Evolutionary conservation across 2,888 invertebrate species (phyloP), one percentile per base, ranked within the genome.

Genomic region (Callimorpha dominula): DNA sequence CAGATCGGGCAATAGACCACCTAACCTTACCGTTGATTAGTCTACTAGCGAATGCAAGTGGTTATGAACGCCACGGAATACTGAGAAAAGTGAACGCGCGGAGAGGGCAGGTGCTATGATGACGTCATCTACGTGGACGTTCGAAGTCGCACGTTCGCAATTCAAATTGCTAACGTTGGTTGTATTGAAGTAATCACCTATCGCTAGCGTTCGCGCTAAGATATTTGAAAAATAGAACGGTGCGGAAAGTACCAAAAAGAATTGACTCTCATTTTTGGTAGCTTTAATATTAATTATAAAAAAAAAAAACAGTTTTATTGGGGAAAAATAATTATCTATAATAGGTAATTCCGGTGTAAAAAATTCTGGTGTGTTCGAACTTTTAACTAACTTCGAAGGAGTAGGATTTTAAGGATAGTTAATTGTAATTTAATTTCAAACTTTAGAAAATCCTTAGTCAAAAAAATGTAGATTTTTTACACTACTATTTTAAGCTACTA

Each of bases 81-180:
- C 50, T 40, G 0, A 50, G 20, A 54, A 67, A n/a, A 62, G 62
- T 62, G 49, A 40, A 50, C 49, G 62, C 62, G 31, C n/a, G 3
- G 15, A 42, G 31, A 57, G 17, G 57, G 40, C 62, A 69, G 69
- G 69, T 69, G 62, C 46, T 9, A n/a, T 17, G 69, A 40, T 69
- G 69, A 69, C 31, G 69, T 69, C 69, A 69, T 50, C 50, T 49
- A n/a, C 31, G 69, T 49, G n/a, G 8, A 62, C 67, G 42, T 54
- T 67, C 12, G 14, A 5, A n/a, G 42, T 67, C n/a, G 54, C 67
- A 67, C 67, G 67, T 67, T 54, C 54, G 42, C 67, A 54, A n/a
- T n/a, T 60, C 60, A 60, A 60, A 60, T 60, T 20, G 14, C 31
- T 60, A 31, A 60, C 60, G 60, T 60, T 50, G 50, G 60, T 60